Evolutionary conservation across 2,113 vertebrate genomes (phyloP).

Genomic region (Neoarius graeffei): DNA sequence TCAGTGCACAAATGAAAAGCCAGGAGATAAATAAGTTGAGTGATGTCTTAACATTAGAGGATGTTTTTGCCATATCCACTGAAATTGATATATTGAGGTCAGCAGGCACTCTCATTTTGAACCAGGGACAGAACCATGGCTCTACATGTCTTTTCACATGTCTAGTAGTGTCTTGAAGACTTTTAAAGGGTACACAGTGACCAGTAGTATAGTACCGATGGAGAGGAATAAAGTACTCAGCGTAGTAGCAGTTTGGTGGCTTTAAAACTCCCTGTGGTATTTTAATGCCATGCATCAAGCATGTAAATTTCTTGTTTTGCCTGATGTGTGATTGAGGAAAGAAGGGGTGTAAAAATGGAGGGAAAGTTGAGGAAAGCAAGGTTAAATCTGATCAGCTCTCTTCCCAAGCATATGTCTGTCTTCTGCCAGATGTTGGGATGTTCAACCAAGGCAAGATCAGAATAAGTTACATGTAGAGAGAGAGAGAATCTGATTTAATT

Average conservation of each 20-base stretch:
- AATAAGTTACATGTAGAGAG: conserved; percentile 24
- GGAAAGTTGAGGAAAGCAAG: conserved; percentile 51
- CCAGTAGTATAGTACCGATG: conserved; percentile 36
- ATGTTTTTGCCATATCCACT: conserved; percentile 42
- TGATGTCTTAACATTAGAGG: conserved; percentile 55
- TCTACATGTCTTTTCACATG: background rate
- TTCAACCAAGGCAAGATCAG: conserved; percentile 51
- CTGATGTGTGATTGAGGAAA: conserved; percentile 19
- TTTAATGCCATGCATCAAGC: background rate
- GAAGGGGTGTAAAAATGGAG: conserved; percentile 31
- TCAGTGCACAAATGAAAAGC: conserved; percentile 22
- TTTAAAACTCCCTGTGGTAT: background rate
- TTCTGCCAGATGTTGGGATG: conserved; percentile 64
- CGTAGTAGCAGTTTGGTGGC: background rate
- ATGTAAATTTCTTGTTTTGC: conserved; percentile 29
- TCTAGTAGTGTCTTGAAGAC: conserved; percentile 29
- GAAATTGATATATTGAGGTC: conserved; percentile 52
- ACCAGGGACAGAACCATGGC: conserved; percentile 39
- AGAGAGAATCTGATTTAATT: conserved; percentile 48
- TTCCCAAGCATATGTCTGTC: conserved; percentile 55
- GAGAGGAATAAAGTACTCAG: background rate
- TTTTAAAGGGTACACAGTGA: conserved; percentile 45
- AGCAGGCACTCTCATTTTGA: conserved; percentile 54
- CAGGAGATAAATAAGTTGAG: conserved; percentile 39
- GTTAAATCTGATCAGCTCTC: conserved; percentile 57